Percentiles rank a stretch among this genome's conserved stretches.
These are phyloP conservation scores for Dryobotodes eremita DNA, from an alignment of 2,888 invertebrate genomes.

Conservation along the genomic window DNA sequence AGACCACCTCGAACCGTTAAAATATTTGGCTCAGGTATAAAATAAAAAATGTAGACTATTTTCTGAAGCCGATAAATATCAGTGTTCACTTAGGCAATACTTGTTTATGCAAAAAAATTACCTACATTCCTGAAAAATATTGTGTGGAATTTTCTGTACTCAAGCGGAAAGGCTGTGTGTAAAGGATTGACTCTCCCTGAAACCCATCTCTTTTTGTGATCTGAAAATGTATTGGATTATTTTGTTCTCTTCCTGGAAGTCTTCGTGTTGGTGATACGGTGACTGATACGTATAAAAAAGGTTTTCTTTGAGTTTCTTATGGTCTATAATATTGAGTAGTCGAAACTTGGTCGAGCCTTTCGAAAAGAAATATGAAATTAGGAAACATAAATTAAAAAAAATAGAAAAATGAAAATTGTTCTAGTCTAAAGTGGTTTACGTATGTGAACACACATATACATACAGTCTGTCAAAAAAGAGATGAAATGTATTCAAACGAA, in stretches of 20 bases:
- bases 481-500: too few species aligned
- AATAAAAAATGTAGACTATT: conserved; percentile 19
- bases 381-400: too few species aligned
- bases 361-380: background rate
- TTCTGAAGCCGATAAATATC: conserved; percentile 42
- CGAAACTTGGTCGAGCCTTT: background rate
- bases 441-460: background rate
- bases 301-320: background rate
- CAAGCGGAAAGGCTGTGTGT: background rate
- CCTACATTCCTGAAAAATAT: background rate
- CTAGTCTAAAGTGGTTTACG: background rate
- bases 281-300: background rate
- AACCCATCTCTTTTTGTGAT: background rate
- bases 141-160: background rate
- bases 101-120: background rate
- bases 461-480: too few species aligned
- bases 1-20: conserved; percentile 7
- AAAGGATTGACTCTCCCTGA: background rate
- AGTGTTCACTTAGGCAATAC: conserved; percentile 24
- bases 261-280: background rate
- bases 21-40: conserved; percentile 33
- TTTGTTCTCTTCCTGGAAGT: background rate
- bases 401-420: too few species aligned
- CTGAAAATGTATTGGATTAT: background rate
- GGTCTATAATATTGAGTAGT: background rate